A percentile compares a stretch with the other conserved stretches of the same genome.
Evolutionary conservation across 2,888 invertebrate genomes (phyloP).

Genomic region (Eutolmus rufibarbis): DNA sequence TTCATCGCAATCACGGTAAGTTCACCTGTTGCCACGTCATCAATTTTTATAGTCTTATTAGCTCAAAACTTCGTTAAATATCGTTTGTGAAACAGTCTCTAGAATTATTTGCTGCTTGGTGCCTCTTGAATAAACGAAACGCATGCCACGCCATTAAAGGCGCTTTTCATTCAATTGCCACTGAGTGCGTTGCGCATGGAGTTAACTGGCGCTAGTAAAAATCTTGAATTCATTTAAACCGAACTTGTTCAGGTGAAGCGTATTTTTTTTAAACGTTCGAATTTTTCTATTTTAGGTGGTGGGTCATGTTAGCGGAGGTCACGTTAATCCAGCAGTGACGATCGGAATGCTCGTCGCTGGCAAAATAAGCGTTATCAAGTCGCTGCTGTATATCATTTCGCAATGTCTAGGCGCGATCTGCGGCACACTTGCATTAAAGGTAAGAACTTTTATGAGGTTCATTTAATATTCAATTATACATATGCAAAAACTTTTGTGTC

Average conservation of each 20-base stretch:
- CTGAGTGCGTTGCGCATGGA: background rate
- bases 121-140: background rate
- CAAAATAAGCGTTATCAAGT: conserved; percentile 77
- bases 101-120: background rate
- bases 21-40: conserved; percentile 41
- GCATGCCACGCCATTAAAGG: background rate
- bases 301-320: conserved; percentile 89
- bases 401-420: conserved; percentile 85
- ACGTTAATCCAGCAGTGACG: conserved; percentile 93
- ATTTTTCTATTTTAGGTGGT: conserved; percentile 67
- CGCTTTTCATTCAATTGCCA: background rate
- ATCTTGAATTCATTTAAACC: background rate
- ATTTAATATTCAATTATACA: background rate
- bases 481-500: background rate
- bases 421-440: conserved; percentile 77
- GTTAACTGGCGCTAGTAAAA: background rate
- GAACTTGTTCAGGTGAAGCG: background rate
- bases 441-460: conserved; percentile 52
- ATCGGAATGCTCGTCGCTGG: conserved; percentile 80
- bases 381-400: conserved; percentile 78
- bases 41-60: background rate
- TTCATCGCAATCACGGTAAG: conserved; percentile 81
- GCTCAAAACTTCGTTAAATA: background rate
- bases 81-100: background rate
- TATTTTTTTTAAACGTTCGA: background rate